phyloP scores from a whole-genome alignment of 53 echinoderm and acorn worm genomes.

The Paelopatides confundens region DNA sequence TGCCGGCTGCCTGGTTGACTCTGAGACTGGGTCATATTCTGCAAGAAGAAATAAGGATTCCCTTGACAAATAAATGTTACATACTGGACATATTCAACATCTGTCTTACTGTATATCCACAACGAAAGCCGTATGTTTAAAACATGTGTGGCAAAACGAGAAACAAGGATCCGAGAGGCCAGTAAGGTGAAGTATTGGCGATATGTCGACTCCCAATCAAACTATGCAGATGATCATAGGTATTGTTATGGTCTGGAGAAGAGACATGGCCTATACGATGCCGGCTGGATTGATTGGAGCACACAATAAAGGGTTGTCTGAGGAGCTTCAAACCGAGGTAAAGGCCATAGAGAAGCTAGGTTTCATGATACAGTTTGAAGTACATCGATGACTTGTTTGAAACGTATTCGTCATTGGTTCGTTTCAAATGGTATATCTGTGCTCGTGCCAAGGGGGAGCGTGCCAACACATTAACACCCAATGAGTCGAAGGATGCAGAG shows the following conservation, averaged over 20 bases:
- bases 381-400: constrained; percentile 11
- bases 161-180: too few species aligned
- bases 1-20: constrained; percentile 57
- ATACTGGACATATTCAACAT: too few species aligned
- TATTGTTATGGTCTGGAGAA: constrained; percentile 49
- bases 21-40: constrained; percentile 52
- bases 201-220: too few species aligned
- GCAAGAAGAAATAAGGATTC: constrained; percentile 33
- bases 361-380: not conserved
- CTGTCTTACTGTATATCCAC: constrained; percentile 55
- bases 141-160: too few species aligned
- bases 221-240: constrained; percentile 58
- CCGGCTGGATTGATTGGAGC: not conserved
- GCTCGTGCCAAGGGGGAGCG: not conserved
- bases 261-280: constrained; percentile 47
- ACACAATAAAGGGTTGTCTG: not conserved
- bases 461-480: not conserved
- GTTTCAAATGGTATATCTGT: not conserved
- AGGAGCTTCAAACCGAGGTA: not conserved
- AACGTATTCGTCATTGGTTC: constrained; percentile 54
- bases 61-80: too few species aligned
- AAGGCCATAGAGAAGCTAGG: not conserved
- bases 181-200: too few species aligned
- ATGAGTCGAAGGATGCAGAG: constrained; percentile 46
- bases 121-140: too few species aligned